Conservation (phyloP, 2,888 invertebrate genomes). For the Mycalesis mineus region DNA sequence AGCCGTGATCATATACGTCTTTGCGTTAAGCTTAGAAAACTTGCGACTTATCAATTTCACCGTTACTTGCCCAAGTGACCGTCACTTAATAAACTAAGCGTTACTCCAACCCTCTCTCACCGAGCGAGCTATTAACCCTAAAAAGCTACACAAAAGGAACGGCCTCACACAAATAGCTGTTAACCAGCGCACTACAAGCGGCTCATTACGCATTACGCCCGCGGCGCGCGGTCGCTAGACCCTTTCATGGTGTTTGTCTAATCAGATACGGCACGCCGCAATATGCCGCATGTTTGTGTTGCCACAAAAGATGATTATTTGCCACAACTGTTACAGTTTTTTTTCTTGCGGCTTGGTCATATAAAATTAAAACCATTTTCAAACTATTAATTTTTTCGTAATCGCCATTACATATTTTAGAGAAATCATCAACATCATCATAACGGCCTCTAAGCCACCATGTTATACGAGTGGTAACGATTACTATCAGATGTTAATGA, state of each 20-base stretch:
- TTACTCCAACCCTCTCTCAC: not conserved
- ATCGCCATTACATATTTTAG: no score
- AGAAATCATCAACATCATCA: no score
- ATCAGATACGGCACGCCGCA: conserved; percentile 62
- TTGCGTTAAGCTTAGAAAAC: no score
- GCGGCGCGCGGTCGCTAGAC: conserved; percentile 33
- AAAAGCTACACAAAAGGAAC: conserved; percentile 38
- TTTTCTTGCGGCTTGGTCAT: no score
- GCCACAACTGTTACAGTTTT: conserved; percentile 12
- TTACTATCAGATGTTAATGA: no score
- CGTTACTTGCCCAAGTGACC: no score
- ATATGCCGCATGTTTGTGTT: conserved; percentile 65
- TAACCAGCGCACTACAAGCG: conserved; percentile 48
- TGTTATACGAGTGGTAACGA: no score
- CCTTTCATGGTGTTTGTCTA: conserved; percentile 59
- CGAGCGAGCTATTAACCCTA: conserved; percentile 15
- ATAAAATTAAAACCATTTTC: no score
- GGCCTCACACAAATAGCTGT: conserved; percentile 57
- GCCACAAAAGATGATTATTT: conserved; percentile 8
- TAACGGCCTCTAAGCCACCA: no score
- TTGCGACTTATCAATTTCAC: no score
- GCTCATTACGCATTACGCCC: conserved; percentile 35
- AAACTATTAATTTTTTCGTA: no score
- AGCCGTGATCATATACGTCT: no score
- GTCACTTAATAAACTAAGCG: not conserved